Base-by-base conservation (phyloP, 2,797 vertebrate species). In the Bovichtus variegatus region DNA sequence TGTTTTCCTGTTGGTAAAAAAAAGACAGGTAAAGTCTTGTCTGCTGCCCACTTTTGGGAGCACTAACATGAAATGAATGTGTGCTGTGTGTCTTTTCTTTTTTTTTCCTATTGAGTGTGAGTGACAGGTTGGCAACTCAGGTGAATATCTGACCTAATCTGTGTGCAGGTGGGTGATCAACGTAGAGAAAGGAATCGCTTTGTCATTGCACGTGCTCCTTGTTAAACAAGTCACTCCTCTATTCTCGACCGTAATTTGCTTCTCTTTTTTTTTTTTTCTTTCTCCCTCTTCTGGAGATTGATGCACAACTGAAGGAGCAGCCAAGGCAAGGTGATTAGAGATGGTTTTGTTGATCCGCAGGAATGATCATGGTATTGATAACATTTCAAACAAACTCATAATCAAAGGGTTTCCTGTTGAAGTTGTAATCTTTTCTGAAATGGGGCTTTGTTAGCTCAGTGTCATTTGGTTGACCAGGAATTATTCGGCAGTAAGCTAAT, bases 341-440 rank as follows among this genome's bases (percentile, higher is more conserved):
- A 94, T 92, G 80, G 82, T 92, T 95, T 88, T 91, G 91, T 87
- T 95, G 94, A 94, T 94, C 92, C 83, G 84, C 81, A 83, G 89
- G 90, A 91, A 90, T 85, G 94, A 95, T 95, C 89, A 82, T 87
- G 93, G 86, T 93, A 95, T 94, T 90, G 90, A 96, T 96, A 95
- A 93, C 88, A 91, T 95, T 95, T 95, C 93, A 95, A 95, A 93
- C 93, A 93, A 94, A 92, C 89, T 93, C 84, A 82, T 90, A 94
- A 95, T 95, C 87, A 93, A 96, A 96, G 94, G 93, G 86, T 93
- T 94, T 95, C 91, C 93, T 96, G 93, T 95, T 93, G 83, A 83
- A 90, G 80, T 93, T 92, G 93, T 96, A 96, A 96, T 96, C 95
- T 96, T 92, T 88, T 83, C 91, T 96, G 93, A 95, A 95, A 93